Base-by-base conservation (phyloP, 1,140 invertebrate species). In the Drosophila subpulchrella region DNA sequence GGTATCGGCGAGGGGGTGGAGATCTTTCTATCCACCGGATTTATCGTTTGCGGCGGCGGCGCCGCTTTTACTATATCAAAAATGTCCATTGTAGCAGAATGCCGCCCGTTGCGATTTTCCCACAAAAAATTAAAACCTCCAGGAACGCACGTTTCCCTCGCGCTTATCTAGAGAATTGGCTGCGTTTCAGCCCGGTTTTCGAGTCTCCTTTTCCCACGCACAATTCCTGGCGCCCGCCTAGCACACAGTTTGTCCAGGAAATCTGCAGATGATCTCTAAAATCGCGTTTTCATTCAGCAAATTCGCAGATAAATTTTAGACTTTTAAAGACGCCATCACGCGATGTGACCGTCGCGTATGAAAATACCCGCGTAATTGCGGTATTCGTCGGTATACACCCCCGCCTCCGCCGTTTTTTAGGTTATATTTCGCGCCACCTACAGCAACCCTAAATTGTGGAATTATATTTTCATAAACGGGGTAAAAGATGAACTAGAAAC, bases 11-110 rank as follows among this genome's bases (percentile, higher is more conserved):
- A 57, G 4, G 68, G 44, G 0, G 66, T 41, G 6, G 61, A 20
- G 0, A 34, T 8, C 27, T 5, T 50, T 20, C 20, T 11, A 8
- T 4, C 13, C 54, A 8, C 61, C 15, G 32, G 15, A 36, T 11
- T 27, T n/a, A 88, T 65, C 8, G 48, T 51, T 17, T 47, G 20
- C 12, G 83, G 83, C 24, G 83, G 83, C 47, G 84, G 72, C 0
- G 80, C 84, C 10, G 76, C 72, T 15, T 86, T 75, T 10, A 88
- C 84, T 17, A 79, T 34, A 24, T 88, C 83, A 34, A 88, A 88
- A 11, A 88, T 60, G 50, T 86, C 83, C 83, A 86, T 88, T 30
- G 20, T 32, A 20, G 12, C 12, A 0, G 12, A 60, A 5, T 34
- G 38, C 60, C 47, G 47, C 38, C 12, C 32, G 39, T 53, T 66